Evolutionary conservation across 2,888 invertebrate genomes (phyloP), one percentile per base, ranked within the genome.

Genomic region (Prostheceraeus crozeri): DNA sequence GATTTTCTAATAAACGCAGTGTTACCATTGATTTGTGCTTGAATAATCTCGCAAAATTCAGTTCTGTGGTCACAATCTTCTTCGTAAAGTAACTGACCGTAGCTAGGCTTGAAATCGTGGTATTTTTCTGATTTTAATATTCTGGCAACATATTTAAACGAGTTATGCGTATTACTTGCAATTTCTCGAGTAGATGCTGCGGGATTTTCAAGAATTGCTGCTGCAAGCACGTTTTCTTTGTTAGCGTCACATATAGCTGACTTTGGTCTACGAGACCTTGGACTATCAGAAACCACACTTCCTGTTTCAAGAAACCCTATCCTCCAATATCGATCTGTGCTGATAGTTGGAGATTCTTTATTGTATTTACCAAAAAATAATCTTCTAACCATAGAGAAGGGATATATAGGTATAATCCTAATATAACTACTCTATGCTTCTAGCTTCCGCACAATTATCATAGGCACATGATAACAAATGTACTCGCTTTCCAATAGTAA

Each of bases 381-480:
- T 30, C 48, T 48, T 21, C 48, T n/a, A n/a, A n/a, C n/a, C n/a
- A n/a, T n/a, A n/a, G n/a, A n/a, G n/a, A n/a, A n/a, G n/a, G n/a
- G n/a, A n/a, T n/a, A n/a, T n/a, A n/a, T n/a, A n/a, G n/a, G n/a
- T n/a, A n/a, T n/a, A n/a, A n/a, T n/a, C n/a, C n/a, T n/a, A n/a
- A n/a, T n/a, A n/a, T n/a, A n/a, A n/a, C n/a, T n/a, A n/a, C n/a
- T n/a, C n/a, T n/a, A n/a, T n/a, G n/a, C n/a, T n/a, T n/a, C n/a
- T 21, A 48, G 19, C 48, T 30, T 48, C 48, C 16, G 27, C 23
- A 30, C 48, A 48, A 48, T 48, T 48, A 21, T 48, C 48, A 48
- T 48, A 48, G 16, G 48, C 48, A 48, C 25, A 25, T 48, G 28
- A 48, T 48, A 48, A 48, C 48, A 48, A 48, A 48, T 21, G 28